A percentile compares a stretch with the other conserved stretches of the same genome.
Evolutionary conservation across 2,113 vertebrate species (phyloP).

Genomic region (Bungarus multicinctus): DNA sequence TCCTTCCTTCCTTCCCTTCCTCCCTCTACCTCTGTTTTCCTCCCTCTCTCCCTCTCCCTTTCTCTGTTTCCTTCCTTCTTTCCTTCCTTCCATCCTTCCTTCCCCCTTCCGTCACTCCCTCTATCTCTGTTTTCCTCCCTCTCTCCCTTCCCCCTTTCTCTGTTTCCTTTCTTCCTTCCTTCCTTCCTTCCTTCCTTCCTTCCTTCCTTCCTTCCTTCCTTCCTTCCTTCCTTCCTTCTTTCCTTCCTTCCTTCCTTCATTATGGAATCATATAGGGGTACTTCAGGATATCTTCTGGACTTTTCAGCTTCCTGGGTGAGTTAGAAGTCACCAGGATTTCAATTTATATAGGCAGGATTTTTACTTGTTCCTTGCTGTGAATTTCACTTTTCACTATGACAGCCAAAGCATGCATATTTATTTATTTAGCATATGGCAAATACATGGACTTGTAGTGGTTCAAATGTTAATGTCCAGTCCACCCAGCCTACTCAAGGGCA

Average conservation of each 20-base stretch:
- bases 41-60: too few species aligned
- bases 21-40: too few species aligned
- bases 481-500: too few species aligned
- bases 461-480: too few species aligned
- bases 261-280: background rate
- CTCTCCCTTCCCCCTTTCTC: background rate
- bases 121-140: too few species aligned
- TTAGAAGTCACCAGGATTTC: background rate
- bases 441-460: too few species aligned
- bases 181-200: background rate
- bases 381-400: background rate
- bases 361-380: background rate
- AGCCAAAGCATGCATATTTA: background rate
- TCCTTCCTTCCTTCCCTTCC: background rate
- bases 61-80: background rate
- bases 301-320: background rate
- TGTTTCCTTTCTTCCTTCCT: background rate
- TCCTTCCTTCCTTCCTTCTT: conserved; percentile 17
- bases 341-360: background rate
- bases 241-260: background rate
- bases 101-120: too few species aligned
- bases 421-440: too few species aligned
- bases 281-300: background rate
- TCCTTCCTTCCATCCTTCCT: background rate
- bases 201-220: background rate